phyloP scores from a whole-genome alignment of 2,888 invertebrate genomes.

The Apantesis nais region DNA sequence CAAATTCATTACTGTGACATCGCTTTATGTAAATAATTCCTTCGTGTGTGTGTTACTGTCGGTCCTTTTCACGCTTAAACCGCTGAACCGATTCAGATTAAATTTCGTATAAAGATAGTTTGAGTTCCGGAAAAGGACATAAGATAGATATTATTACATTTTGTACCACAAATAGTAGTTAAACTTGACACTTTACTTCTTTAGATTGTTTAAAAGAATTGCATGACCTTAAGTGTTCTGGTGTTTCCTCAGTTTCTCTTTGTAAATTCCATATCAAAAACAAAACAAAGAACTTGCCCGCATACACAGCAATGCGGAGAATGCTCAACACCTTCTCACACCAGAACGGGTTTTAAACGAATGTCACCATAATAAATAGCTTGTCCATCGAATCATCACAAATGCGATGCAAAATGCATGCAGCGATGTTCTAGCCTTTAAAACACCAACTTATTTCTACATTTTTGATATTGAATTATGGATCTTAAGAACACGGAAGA shows the following conservation, averaged over 20 bases:
- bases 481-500: constrained; percentile 3
- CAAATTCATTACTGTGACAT: too few relatives aligned
- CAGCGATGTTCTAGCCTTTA: constrained; percentile 59
- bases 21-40: too few relatives aligned
- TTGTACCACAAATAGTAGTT: too few relatives aligned
- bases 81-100: too few relatives aligned
- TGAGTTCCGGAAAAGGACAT: too few relatives aligned
- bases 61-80: too few relatives aligned
- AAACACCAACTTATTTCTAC: constrained; percentile 22
- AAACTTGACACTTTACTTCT: too few relatives aligned
- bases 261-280: not conserved
- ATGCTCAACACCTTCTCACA: constrained; percentile 27
- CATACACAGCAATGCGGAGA: constrained; percentile 10
- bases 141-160: too few relatives aligned
- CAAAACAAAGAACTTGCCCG: not conserved
- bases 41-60: too few relatives aligned
- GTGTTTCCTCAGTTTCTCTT: not conserved
- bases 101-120: too few relatives aligned
- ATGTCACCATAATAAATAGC: constrained; percentile 64
- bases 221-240: not conserved
- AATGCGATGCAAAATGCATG: constrained; percentile 67
- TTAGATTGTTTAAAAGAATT: too few relatives aligned
- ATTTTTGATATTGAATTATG: constrained; percentile 6
- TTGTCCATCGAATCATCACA: constrained; percentile 62
- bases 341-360: constrained; percentile 52